A percentile compares a stretch with the other conserved stretches of the same genome.
Conservation (phyloP, 2,888 invertebrate genomes). For the Scaptodrosophila latifasciaeformis region DNA sequence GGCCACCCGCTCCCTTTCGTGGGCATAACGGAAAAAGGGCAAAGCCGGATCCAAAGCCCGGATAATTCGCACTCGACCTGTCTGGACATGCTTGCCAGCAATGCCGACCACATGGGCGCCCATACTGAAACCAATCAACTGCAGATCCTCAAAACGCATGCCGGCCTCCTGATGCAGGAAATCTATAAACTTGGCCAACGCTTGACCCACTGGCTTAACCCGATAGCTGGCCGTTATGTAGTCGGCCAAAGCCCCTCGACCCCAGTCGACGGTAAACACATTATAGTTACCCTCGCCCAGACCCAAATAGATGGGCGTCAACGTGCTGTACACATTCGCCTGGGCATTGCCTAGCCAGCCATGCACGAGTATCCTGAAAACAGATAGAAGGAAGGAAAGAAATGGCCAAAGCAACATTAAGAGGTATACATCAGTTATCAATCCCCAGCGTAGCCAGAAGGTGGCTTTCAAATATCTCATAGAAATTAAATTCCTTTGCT, state of each 20-base stretch:
- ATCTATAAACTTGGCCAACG: constrained; percentile 80
- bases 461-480: no score
- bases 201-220: constrained; percentile 76
- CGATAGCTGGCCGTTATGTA: constrained; percentile 70
- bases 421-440: constrained; percentile 16
- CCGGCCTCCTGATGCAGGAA: constrained; percentile 79
- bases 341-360: constrained; percentile 71
- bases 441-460: background rate
- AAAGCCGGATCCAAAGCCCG: constrained; percentile 81
- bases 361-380: constrained; percentile 66
- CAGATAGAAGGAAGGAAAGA: background rate
- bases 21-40: constrained; percentile 66
- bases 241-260: constrained; percentile 70
- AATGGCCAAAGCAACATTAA: background rate
- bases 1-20: constrained; percentile 75
- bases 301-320: constrained; percentile 65
- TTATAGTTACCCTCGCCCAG: constrained; percentile 54
- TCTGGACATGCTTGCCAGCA: constrained; percentile 74
- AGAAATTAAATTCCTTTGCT: no score
- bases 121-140: constrained; percentile 77
- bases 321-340: constrained; percentile 57
- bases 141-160: constrained; percentile 60
- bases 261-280: constrained; percentile 71
- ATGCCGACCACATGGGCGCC: constrained; percentile 80
- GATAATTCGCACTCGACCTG: constrained; percentile 65